A percentile compares a stretch with the other conserved stretches of the same genome.
These are phyloP conservation scores for Tachystola acroxantha DNA, from an alignment of 2,888 invertebrate genomes.

Conservation along the genomic window DNA sequence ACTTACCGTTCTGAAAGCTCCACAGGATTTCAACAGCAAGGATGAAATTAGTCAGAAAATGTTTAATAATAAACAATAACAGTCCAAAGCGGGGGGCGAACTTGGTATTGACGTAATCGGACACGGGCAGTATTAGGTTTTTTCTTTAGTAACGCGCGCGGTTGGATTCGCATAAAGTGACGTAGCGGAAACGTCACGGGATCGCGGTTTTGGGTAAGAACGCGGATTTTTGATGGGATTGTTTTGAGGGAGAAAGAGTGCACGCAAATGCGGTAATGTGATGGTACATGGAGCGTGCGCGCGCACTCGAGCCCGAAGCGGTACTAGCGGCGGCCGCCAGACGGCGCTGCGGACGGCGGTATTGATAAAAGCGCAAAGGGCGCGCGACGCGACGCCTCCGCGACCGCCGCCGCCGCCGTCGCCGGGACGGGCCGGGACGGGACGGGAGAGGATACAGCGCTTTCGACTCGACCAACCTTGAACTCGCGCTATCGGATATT, in stretches of 20 bases:
- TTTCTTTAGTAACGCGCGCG: slow-evolving; percentile 27
- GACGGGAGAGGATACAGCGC: slow-evolving; percentile 30
- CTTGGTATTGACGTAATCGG: slow-evolving; percentile 47
- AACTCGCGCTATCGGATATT: slow-evolving; percentile 62
- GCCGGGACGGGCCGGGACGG: background rate
- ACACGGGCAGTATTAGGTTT: slow-evolving; percentile 34
- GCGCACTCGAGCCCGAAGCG: slow-evolving; percentile 55
- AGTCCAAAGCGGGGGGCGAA: slow-evolving; percentile 27
- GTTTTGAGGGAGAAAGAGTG: slow-evolving; percentile 49
- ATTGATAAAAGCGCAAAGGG: slow-evolving; percentile 72
- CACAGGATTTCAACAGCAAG: slow-evolving; percentile 34
- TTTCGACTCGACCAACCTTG: slow-evolving; percentile 63
- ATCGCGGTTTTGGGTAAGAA: slow-evolving; percentile 24
- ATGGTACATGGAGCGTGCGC: slow-evolving; percentile 66
- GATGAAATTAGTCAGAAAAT: slow-evolving; percentile 26
- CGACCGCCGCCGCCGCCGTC: background rate
- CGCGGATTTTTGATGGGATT: slow-evolving; percentile 45
- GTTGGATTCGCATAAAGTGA: slow-evolving; percentile 16
- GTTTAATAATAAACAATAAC: slow-evolving; percentile 49
- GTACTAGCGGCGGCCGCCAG: slow-evolving; percentile 56
- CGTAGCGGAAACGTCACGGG: slow-evolving; percentile 22
- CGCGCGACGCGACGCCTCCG: slow-evolving; percentile 25
- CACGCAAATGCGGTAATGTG: slow-evolving; percentile 57
- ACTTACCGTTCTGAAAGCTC: slow-evolving; percentile 55
- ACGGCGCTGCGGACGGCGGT: slow-evolving; percentile 53